Base-by-base conservation (phyloP, 2,888 invertebrate genomes). In the Melanostoma mellinum region DNA sequence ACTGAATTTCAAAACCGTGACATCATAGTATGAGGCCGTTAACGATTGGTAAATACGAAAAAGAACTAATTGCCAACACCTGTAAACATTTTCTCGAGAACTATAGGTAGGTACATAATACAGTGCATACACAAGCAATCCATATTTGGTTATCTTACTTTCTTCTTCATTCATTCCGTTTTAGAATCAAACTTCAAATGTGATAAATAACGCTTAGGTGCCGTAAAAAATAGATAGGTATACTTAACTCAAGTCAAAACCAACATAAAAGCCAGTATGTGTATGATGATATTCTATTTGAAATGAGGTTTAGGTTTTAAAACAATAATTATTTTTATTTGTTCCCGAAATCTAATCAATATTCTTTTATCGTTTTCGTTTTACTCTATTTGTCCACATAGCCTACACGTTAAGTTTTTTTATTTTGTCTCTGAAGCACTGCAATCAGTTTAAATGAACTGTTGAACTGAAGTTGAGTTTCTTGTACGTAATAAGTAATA, bases 291-390 rank as follows among this genome's bases (percentile, higher is more conserved):
- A 79, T 79, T 71, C 79, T 48, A 73, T 65, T 71, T 55, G 74
- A 79, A 74, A 84, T 84, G 79, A 84, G 69, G 48, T 74, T 74
- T 67, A 74, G 60, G 55, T 71, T 84, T 84, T 67, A 79, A 79
- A 84, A 79, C 71, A 79, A 71, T 67, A 56, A 71, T 84, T 74
- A 67, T 61, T 71, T 79, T 74, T 84, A 61, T 74, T 84, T 75
- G 71, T 71, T 84, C 69, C 79, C 78, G 71, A 74, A 84, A 84
- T 79, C 84, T 84, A 79, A 84, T 84, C 84, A 84, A 84, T 84
- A 84, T 71, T 69, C 82, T 78, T 79, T 84, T 79, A 84, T 84
- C 84, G 71, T 74, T 75, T 42, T 71, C 55, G 44, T 67, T 84
- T 79, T 38, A 42, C 38, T 84, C 67, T 42, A 38, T 67, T 84